Evolutionary conservation across 2,888 invertebrate species (phyloP), one percentile per base, ranked within the genome.

Genomic region (Zygothrica quintamaculata): DNA sequence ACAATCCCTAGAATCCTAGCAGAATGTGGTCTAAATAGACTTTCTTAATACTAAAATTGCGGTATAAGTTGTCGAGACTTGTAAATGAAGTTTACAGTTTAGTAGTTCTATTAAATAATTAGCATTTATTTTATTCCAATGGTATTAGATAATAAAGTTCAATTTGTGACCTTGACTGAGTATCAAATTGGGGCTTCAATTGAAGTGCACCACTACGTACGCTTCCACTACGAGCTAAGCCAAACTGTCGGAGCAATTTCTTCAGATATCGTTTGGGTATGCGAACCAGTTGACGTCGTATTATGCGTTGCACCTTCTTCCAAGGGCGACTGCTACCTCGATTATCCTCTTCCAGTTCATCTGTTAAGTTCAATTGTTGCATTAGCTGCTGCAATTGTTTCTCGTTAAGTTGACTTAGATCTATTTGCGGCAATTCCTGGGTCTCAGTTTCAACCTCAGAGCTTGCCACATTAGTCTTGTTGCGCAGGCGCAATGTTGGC

Each of bases 221-320:
- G 7, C 36, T 47, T 3, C 13, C 16, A 13, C 68, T 76, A 12
- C 81, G 66, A 0, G 76, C 79, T n/a, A 86, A 11, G 3, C 85
- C 86, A 4, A 80, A 71, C 11, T 73, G 72, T 3, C 69, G 52
- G 0, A 84, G 66, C 0, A 86, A 48, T 42, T 73, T 81, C 37
- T 74, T 79, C 0, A 86, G 66, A 46, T 86, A 86, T 0, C 81
- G 65, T 13, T 69, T 77, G 22, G 86, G 84, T n/a, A 80, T 56
- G 26, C 77, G 74, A 7, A 84, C 58, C 52, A 86, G 16, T 31
- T 86, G 88, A 1, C 88, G 74, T 0, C 67, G 62, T 1, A 86
- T 66, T 18, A 87, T 74, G 11, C 86, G 77, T 39, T 84, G 79
- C 12, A 87, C 58, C 39, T 59, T 70, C 18, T 71, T 77, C 88